Evolutionary conservation across 2,797 vertebrate species (phyloP), one percentile per base, ranked within the genome.

Genomic region (Acipenser ruthenus): DNA sequence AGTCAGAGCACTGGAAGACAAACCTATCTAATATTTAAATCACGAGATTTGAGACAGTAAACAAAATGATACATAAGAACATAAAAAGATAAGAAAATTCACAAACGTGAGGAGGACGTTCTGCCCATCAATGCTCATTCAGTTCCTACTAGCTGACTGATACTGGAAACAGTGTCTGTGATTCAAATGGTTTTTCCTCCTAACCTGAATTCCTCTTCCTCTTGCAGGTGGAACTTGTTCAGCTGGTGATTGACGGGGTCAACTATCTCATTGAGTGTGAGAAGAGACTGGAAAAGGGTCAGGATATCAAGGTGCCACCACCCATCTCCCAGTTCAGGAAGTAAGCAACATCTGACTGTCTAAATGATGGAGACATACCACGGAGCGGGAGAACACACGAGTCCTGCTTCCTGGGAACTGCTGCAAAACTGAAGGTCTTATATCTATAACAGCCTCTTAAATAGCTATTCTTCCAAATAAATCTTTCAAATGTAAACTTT

Each of bases 181-280:
- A 47, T 49, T 60, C 23, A 50, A 49, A 47, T 23, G 6, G 12
- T 48, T 2, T 3, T 59, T 4, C 58, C 8, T 11, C 10, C n/a
- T 15, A 61, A 37, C 23, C 56, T 70, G 4, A 37, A 37, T 37
- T 37, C 37, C 37, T 37, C 8, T 49, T 63, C n/a, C 13, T 63
- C 23, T 18, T 50, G 50, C 13, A 82, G 91, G 91, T 93, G 65
- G 91, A 93, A 75, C 84, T 93, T 23, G 91, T 93, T 71, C 91
- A 93, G 78, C 81, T 89, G 62, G 88, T 93, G 71, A 85, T 93
- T 0, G 90, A 93, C 0, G 91, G 91, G 2, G 91, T 93, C 73
- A 93, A 89, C 77, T 92, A 84, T 70, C 81, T 93, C 18, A 83
- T 91, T n/a, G 91, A 92, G 12, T 93, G 91, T 1, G 91, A 93